A percentile compares a stretch with the other conserved stretches of the same genome.
These are phyloP conservation scores for Notechis scutatus DNA, from an alignment of 2,113 vertebrate genomes.

Conservation along the genomic window DNA sequence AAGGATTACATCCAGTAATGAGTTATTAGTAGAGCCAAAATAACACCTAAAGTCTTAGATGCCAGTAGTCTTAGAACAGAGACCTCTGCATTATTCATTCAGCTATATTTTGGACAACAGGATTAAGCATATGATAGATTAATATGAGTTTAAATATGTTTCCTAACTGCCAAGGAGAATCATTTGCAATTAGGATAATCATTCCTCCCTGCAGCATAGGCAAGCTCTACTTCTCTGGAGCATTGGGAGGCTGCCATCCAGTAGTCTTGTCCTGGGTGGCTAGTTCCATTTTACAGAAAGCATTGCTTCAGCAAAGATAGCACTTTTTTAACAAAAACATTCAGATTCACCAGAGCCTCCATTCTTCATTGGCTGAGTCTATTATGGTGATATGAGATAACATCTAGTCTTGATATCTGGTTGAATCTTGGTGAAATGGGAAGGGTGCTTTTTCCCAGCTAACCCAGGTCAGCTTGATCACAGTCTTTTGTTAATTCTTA, in stretches of 20 bases:
- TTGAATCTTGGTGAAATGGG: neutral
- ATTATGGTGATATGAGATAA: neutral
- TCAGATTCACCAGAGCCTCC: neutral
- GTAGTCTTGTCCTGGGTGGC: neutral
- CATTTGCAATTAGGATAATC: neutral
- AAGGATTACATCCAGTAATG: neutral
- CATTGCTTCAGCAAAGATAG: neutral
- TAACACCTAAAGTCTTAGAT: neutral
- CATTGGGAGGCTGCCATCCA: neutral
- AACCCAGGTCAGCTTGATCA: neutral
- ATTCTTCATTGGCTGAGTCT: neutral
- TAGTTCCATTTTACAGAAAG: neutral
- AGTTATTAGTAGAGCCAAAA: neutral
- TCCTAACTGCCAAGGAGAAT: neutral
- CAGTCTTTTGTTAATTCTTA: neutral
- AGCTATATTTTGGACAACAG: neutral
- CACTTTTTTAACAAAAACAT: neutral
- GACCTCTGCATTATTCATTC: neutral
- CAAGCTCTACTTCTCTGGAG: neutral
- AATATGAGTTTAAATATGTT: neutral
- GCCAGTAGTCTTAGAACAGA: neutral
- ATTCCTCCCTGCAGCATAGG: neutral
- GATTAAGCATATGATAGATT: neutral
- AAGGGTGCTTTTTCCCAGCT: neutral
- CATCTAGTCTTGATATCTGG: neutral